A percentile compares a stretch with the other conserved stretches of the same genome.
Conservation (phyloP, 2,888 invertebrate species). For the Poecilus cupreus region DNA sequence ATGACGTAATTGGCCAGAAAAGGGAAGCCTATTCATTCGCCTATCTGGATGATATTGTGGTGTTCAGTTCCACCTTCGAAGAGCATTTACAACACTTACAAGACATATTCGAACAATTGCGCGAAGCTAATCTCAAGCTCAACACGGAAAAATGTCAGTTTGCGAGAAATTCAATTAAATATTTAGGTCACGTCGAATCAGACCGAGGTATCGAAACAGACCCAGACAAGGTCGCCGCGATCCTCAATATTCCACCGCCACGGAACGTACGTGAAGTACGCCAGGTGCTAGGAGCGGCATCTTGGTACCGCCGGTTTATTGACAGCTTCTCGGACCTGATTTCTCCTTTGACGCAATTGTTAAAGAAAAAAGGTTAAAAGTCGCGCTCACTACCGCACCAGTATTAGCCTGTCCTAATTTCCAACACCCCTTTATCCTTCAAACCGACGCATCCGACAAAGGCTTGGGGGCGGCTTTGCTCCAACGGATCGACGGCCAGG, state of each 20-base stretch:
- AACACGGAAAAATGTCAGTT: conserved; percentile 63
- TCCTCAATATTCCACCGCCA: background rate
- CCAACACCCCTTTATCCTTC: conserved; percentile 51
- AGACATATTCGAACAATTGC: conserved; percentile 60
- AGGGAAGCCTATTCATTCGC: conserved; percentile 62
- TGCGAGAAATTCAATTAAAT: conserved; percentile 55
- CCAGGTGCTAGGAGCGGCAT: conserved; percentile 64
- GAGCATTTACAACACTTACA: conserved; percentile 57
- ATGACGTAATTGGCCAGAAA: conserved; percentile 64
- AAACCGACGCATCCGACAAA: too few relatives aligned
- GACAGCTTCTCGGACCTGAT: conserved; percentile 60
- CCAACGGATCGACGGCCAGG: conserved; percentile 34
- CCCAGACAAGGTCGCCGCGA: conserved; percentile 49
- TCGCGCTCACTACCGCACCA: conserved; percentile 56
- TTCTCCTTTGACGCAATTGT: conserved; percentile 61
- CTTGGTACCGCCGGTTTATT: conserved; percentile 66
- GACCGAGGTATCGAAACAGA: conserved; percentile 49
- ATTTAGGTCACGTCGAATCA: conserved; percentile 61
- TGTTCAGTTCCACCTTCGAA: conserved; percentile 57
- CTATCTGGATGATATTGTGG: conserved; percentile 65
- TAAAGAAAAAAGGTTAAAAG: conserved; percentile 61
- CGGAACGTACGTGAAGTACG: conserved; percentile 60
- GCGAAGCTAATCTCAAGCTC: conserved; percentile 58
- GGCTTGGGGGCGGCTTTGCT: too few relatives aligned
- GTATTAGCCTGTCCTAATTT: conserved; percentile 62